Evolutionary conservation across 2,113 vertebrate genomes (phyloP).

Genomic region (Microcebus tavaratra): DNA sequence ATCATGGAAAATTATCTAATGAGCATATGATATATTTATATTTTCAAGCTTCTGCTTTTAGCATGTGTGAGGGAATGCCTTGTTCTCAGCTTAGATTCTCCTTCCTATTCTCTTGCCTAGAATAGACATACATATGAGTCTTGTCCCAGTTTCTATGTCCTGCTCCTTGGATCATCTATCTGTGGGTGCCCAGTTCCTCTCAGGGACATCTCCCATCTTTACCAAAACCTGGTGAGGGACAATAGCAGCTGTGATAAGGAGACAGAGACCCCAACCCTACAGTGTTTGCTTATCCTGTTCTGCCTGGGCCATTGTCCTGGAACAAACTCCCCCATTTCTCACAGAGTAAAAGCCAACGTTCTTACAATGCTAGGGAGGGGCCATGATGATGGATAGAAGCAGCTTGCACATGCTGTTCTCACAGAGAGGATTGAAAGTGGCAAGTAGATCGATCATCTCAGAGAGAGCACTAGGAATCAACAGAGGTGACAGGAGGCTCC

Average conservation of each 20-base stretch:
- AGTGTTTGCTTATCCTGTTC: not conserved
- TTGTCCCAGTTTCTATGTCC: not conserved
- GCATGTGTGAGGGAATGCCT: not conserved
- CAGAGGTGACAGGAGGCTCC: no score
- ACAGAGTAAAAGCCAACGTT: not conserved
- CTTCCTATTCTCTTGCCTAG: not conserved
- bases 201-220: not conserved
- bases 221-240: not conserved
- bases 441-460: no score
- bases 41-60: not conserved
- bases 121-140: not conserved
- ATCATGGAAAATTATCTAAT: slow-evolving; percentile 19
- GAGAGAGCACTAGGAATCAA: no score
- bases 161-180: not conserved
- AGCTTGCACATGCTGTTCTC: no score
- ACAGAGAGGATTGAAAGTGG: no score
- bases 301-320: not conserved
- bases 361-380: not conserved
- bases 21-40: not conserved
- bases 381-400: no score
- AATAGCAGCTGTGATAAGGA: not conserved
- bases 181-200: not conserved
- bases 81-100: not conserved
- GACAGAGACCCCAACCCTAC: not conserved
- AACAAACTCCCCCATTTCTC: not conserved